Evolutionary conservation across 2,888 invertebrate genomes (phyloP).

Genomic region (Apamea sordens): DNA sequence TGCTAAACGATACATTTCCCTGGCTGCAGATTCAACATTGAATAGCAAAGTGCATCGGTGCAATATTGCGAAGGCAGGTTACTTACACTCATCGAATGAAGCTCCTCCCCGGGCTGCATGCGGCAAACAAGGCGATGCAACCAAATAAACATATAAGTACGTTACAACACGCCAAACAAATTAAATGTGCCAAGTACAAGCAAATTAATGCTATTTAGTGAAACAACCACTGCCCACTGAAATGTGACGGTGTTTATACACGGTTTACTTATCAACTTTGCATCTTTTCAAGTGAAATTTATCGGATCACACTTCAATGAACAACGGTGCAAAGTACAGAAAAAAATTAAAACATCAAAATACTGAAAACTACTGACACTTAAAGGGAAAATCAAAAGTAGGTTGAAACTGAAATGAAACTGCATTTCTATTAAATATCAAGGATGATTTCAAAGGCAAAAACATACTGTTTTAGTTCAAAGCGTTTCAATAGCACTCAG

Average conservation of each 20-base stretch:
- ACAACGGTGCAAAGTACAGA: slow-evolving; percentile 38
- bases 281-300: slow-evolving; percentile 39
- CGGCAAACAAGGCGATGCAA: slow-evolving; percentile 89
- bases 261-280: slow-evolving; percentile 25
- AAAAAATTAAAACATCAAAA: slow-evolving; percentile 50
- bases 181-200: slow-evolving; percentile 66
- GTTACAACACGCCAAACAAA: slow-evolving; percentile 83
- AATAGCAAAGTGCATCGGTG: slow-evolving; percentile 47
- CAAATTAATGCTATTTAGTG: slow-evolving; percentile 57
- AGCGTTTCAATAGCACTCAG: slow-evolving; percentile 42
- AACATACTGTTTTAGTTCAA: slow-evolving; percentile 31
- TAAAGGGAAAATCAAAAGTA: slow-evolving; percentile 25
- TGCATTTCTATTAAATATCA: slow-evolving; percentile 21
- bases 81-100: slow-evolving; percentile 94
- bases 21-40: slow-evolving; percentile 7
- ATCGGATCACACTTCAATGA: slow-evolving; percentile 50
- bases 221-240: slow-evolving; percentile 51
- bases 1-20: background rate
- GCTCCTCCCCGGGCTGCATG: slow-evolving; percentile 92
- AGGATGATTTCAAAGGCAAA: slow-evolving; percentile 33
- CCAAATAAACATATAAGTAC: slow-evolving; percentile 83
- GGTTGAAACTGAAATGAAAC: slow-evolving; percentile 12
- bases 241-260: slow-evolving; percentile 21
- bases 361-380: slow-evolving; percentile 41
- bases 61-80: slow-evolving; percentile 68